These are phyloP conservation scores for Lithophane semibrunnea DNA, from an alignment of 2,888 invertebrate genomes.

Conservation along the genomic window DNA sequence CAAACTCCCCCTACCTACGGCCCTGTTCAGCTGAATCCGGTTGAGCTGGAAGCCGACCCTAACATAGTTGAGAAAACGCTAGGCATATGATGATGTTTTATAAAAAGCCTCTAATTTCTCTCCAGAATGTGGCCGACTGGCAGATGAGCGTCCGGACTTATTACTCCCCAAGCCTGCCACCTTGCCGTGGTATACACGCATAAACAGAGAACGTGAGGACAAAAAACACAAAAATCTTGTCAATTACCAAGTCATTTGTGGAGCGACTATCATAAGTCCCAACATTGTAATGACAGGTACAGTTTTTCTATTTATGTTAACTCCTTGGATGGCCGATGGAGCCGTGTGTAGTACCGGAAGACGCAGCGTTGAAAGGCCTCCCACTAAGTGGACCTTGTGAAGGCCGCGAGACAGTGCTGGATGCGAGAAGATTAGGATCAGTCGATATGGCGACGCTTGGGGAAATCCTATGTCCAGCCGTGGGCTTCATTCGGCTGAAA, in stretches of 20 bases:
- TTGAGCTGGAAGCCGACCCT: background rate
- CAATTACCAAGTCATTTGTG: background rate
- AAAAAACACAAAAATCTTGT: too few species aligned
- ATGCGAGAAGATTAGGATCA: too few species aligned
- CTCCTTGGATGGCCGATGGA: too few species aligned
- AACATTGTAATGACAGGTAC: slow-evolving; percentile 45
- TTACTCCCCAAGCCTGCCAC: background rate
- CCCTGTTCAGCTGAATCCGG: background rate
- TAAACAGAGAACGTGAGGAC: background rate
- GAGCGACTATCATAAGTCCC: slow-evolving; percentile 32
- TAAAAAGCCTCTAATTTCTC: background rate
- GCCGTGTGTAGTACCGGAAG: too few species aligned
- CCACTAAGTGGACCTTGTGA: too few species aligned
- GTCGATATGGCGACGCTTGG: too few species aligned
- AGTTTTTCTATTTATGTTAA: background rate
- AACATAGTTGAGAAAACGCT: background rate
- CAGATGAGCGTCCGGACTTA: background rate
- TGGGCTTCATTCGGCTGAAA: too few species aligned
- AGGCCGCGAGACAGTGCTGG: too few species aligned
- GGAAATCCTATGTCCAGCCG: too few species aligned
- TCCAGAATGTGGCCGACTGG: slow-evolving; percentile 48
- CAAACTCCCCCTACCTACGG: too few species aligned
- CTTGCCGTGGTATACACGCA: slow-evolving; percentile 41
- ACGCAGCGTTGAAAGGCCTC: too few species aligned
- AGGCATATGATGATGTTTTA: background rate